phyloP scores from a whole-genome alignment of 2,113 vertebrate species.

The Paramisgurnus dabryanus region DNA sequence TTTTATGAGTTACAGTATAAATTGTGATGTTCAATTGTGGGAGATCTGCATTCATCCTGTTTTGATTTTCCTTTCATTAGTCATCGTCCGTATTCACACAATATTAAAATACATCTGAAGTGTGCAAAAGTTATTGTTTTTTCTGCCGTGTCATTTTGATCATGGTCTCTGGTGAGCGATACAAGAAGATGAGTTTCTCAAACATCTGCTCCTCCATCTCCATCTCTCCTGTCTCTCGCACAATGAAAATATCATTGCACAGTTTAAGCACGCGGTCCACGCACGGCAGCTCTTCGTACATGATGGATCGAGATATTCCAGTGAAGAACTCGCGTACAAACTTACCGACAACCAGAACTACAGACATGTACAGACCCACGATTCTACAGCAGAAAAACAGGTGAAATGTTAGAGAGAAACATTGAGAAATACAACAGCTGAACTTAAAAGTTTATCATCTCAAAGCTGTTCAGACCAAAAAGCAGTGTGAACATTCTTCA shows the following conservation, averaged over 20 bases:
- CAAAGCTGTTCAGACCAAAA: too few relatives aligned
- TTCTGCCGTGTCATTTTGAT: slow-evolving; percentile 73
- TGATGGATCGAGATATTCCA: slow-evolving; percentile 77
- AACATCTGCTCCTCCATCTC: slow-evolving; percentile 80
- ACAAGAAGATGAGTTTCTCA: slow-evolving; percentile 77
- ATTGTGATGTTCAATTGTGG: too few relatives aligned
- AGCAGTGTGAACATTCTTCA: too few relatives aligned
- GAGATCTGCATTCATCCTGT: too few relatives aligned
- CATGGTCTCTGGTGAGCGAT: slow-evolving; percentile 71
- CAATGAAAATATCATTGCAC: slow-evolving; percentile 76
- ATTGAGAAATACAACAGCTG: too few relatives aligned
- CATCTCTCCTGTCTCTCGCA: slow-evolving; percentile 75
- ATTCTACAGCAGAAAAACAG: slow-evolving; percentile 63
- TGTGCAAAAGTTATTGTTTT: slow-evolving; percentile 49
- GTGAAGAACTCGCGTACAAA: slow-evolving; percentile 81
- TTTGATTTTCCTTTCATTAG: too few relatives aligned
- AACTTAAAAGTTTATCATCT: too few relatives aligned
- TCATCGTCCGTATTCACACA: too few relatives aligned
- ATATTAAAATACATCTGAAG: too few relatives aligned
- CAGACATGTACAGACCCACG: slow-evolving; percentile 77
- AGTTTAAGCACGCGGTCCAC: slow-evolving; percentile 77
- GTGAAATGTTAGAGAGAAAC: too few relatives aligned
- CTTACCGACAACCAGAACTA: slow-evolving; percentile 79
- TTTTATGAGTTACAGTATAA: too few relatives aligned
- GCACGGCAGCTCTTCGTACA: slow-evolving; percentile 79